Percentiles rank a stretch among this genome's conserved stretches.
Evolutionary conservation across 1,140 invertebrate genomes (phyloP).

Genomic region (honey bee (Apis mellifera)): Amel_HAv3.1 CM009932.2:10275501-10276000

Average conservation of each 20-base stretch:
- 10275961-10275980: too few species aligned
- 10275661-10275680: too few species aligned
- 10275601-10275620: too few species aligned
- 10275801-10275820: slow-evolving; percentile 37
- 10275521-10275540: too few species aligned
- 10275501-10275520: too few species aligned
- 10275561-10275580: too few species aligned
- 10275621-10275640: neutral
- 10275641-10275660: slow-evolving; percentile 2
- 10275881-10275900: neutral
- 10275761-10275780: slow-evolving; percentile 24
- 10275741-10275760: slow-evolving; percentile 46
- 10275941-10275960: too few species aligned
- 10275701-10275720: slow-evolving; percentile 6
- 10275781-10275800: slow-evolving; percentile 54
- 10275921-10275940: neutral
- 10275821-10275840: slow-evolving; percentile 16
- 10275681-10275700: too few species aligned
- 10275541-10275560: too few species aligned
- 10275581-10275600: too few species aligned
- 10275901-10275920: too few species aligned
- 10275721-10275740: slow-evolving; percentile 33
- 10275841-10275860: slow-evolving; percentile 8
- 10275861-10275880: neutral
- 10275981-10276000: too few species aligned